Percentiles rank a stretch among this genome's conserved stretches.
Evolutionary conservation across 2,797 vertebrate genomes (phyloP).

Genomic region (Macrochelys suwanniensis): DNA sequence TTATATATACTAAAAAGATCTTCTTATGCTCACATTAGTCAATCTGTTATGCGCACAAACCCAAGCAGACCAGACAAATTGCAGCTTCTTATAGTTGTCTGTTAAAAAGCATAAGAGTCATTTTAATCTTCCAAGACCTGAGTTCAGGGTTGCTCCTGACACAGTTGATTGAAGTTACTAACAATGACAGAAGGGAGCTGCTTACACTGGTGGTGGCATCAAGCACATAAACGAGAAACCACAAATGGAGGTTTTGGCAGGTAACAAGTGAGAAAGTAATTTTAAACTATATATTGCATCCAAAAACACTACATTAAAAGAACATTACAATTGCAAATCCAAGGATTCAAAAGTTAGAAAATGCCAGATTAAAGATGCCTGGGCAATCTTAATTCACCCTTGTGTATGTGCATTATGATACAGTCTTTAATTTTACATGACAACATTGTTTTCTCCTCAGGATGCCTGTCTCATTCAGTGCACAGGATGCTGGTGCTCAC

Average conservation of each 20-base stretch:
- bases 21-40: not conserved
- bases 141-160: not conserved
- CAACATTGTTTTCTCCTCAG: not conserved
- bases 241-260: not conserved
- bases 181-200: not conserved
- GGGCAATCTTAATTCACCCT: not conserved
- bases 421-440: not conserved
- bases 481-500: not conserved
- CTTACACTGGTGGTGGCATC: not conserved
- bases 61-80: not conserved
- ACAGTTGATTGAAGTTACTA: not conserved
- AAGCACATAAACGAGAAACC: not conserved
- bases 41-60: not conserved
- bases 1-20: not conserved
- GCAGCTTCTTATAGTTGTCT: not conserved
- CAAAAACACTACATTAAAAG: not conserved
- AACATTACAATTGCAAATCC: not conserved
- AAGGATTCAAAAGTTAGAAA: not conserved
- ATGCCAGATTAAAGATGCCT: not conserved
- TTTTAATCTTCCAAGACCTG: not conserved
- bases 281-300: not conserved
- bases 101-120: not conserved
- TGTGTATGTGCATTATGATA: not conserved
- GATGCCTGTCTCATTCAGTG: not conserved
- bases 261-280: not conserved